These are phyloP conservation scores for Spongilla lacustris DNA, from an alignment of 37 sponge, comb jelly and placozoan species.

Conservation along the genomic window DNA sequence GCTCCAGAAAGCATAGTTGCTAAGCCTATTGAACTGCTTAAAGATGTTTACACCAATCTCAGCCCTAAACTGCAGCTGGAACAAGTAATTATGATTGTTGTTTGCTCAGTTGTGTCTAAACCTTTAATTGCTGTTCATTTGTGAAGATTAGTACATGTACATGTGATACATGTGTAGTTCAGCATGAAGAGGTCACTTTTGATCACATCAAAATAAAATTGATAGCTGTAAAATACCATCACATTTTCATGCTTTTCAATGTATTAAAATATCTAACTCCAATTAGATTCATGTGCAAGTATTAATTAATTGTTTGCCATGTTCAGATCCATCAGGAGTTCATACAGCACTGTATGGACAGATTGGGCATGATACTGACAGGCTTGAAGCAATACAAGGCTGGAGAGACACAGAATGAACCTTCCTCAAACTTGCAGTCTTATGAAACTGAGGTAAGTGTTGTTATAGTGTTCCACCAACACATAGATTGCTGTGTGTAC, in stretches of 20 bases:
- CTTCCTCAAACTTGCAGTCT: slow-evolving; percentile 32
- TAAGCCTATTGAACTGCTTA: slow-evolving; percentile 90
- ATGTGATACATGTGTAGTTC: no score
- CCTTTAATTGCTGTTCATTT: not conserved
- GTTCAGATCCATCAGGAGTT: slow-evolving; percentile 64
- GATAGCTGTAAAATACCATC: no score
- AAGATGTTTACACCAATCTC: slow-evolving; percentile 88
- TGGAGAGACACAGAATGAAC: slow-evolving; percentile 50
- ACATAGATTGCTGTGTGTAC: no score
- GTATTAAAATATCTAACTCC: no score
- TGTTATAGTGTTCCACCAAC: no score
- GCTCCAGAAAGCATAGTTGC: slow-evolving; percentile 74
- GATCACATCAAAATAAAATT: no score
- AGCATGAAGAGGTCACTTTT: no score
- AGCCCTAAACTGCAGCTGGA: slow-evolving; percentile 71
- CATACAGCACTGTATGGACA: slow-evolving; percentile 59
- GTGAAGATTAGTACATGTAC: no score
- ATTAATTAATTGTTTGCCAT: not conserved
- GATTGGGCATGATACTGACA: slow-evolving; percentile 38
- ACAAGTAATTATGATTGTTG: slow-evolving; percentile 43
- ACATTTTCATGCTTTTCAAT: no score
- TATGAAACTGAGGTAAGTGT: slow-evolving; percentile 42
- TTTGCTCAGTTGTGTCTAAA: not conserved
- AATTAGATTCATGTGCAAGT: not conserved
- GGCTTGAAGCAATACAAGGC: slow-evolving; percentile 57